Evolutionary conservation across 2,797 vertebrate genomes (phyloP), one percentile per base, ranked within the genome.

Genomic region (Telmatherina bonti): DNA sequence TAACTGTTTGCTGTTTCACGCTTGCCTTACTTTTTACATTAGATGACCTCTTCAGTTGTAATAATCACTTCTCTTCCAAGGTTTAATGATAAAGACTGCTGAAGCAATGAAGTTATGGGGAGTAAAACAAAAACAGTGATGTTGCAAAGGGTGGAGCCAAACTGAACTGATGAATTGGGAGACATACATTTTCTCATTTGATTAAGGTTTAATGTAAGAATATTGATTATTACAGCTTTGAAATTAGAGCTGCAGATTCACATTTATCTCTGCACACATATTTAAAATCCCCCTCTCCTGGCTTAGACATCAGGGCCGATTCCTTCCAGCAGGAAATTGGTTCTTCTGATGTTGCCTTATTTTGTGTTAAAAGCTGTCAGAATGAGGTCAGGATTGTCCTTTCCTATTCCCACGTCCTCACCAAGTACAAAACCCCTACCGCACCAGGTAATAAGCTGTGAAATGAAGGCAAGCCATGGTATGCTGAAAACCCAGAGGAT

Each of bases 321-420:
- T 41, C 27, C 58, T 57, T 54, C 57, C 54, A 72, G 62, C 69
- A 72, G 74, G 72, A 83, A 80, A 83, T 76, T 60, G 69, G 26
- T 74, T 82, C 76, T 26, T 79, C 68, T 83, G 79, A 86, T 78
- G 66, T 68, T 67, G 65, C 72, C 59, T 78, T 60, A 45, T 68
- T 29, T 15, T 78, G 60, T 76, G 55, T 79, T 72, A 74, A 66
- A 80, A 79, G 51, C 80, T 85, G 76, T 88, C 84, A 81, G 69
- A 86, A 84, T 26, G 53, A 72, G 78, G 79, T 88, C 79, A 89
- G 72, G 83, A 71, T 78, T 47, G 76, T 62, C 67, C 57, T 36
- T 59, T 52, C 47, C 74, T 74, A 47, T 62, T 81, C 65, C 70
- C 74, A 76, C 78, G 57, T 85, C 76, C 81, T 72, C 70, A 74